These are phyloP conservation scores for Zele albiditarsus DNA, from an alignment of 2,888 invertebrate genomes.

Conservation along the genomic window DNA sequence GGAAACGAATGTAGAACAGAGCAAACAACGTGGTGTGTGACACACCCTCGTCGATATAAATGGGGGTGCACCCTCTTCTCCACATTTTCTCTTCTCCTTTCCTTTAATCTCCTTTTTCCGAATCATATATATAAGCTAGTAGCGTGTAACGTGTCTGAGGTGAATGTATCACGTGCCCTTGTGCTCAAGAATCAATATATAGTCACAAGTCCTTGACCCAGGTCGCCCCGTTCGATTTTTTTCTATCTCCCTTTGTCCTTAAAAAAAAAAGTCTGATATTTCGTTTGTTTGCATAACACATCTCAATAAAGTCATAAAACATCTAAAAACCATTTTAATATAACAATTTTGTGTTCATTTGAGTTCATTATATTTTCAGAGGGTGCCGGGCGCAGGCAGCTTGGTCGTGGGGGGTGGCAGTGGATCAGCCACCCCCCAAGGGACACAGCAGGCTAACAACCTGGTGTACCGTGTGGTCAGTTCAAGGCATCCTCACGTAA, in stretches of 20 bases:
- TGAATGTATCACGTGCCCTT: slow-evolving; percentile 44
- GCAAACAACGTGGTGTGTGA: background rate
- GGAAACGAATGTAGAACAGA: slow-evolving; percentile 16
- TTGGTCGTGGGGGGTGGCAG: slow-evolving; percentile 71
- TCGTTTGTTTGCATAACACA: background rate
- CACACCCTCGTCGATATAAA: slow-evolving; percentile 38
- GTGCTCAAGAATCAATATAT: slow-evolving; percentile 45
- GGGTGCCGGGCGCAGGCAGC: slow-evolving; percentile 68
- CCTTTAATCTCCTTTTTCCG: slow-evolving; percentile 46
- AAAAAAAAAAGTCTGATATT: background rate
- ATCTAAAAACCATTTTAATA: background rate
- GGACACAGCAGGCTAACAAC: slow-evolving; percentile 67
- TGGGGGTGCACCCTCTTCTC: slow-evolving; percentile 49
- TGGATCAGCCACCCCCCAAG: slow-evolving; percentile 71
- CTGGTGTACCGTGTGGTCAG: slow-evolving; percentile 69
- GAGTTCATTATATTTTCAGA: slow-evolving; percentile 53
- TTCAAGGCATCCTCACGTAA: slow-evolving; percentile 67
- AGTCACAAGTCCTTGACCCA: slow-evolving; percentile 46
- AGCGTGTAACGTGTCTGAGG: slow-evolving; percentile 22
- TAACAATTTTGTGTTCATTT: background rate
- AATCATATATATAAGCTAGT: slow-evolving; percentile 53
- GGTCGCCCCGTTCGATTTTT: slow-evolving; percentile 22
- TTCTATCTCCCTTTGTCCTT: background rate
- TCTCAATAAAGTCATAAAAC: background rate
- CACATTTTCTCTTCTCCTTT: slow-evolving; percentile 37